A percentile compares a stretch with the other conserved stretches of the same genome.
Conservation (phyloP, 2,113 vertebrate genomes). For the Paradoxurus hermaphroditus region DNA sequence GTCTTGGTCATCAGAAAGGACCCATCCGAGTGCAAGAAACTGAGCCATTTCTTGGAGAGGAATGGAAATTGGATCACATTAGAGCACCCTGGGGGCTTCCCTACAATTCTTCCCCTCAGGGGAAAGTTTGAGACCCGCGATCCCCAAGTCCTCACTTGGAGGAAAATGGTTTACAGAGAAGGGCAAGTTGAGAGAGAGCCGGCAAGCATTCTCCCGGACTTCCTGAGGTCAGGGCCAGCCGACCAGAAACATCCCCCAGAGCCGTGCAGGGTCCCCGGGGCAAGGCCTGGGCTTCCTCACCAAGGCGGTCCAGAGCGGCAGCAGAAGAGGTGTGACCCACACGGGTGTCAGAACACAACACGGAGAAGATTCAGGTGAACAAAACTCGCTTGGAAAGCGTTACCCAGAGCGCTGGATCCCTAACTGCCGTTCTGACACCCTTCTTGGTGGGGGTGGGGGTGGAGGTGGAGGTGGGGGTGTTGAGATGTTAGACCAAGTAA, state of each 20-base stretch:
- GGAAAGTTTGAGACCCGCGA: neutral
- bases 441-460: neutral
- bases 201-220: neutral
- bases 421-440: neutral
- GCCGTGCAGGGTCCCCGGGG: neutral
- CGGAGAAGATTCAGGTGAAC: neutral
- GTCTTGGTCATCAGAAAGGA: neutral
- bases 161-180: neutral
- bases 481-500: neutral
- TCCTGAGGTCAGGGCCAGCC: neutral
- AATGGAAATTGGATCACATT: neutral
- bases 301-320: neutral
- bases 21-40: neutral
- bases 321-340: neutral
- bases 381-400: neutral
- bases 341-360: too few species aligned
- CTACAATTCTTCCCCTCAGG: neutral
- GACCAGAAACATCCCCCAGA: neutral
- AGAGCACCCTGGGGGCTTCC: neutral
- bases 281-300: neutral
- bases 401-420: neutral
- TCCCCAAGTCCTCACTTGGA: neutral
- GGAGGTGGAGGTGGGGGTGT: too few species aligned
- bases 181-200: neutral
- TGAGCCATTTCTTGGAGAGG: neutral